Evolutionary conservation across 2,113 vertebrate genomes (phyloP), one percentile per base, ranked within the genome.

Genomic region (Pardalotus punctatus): DNA sequence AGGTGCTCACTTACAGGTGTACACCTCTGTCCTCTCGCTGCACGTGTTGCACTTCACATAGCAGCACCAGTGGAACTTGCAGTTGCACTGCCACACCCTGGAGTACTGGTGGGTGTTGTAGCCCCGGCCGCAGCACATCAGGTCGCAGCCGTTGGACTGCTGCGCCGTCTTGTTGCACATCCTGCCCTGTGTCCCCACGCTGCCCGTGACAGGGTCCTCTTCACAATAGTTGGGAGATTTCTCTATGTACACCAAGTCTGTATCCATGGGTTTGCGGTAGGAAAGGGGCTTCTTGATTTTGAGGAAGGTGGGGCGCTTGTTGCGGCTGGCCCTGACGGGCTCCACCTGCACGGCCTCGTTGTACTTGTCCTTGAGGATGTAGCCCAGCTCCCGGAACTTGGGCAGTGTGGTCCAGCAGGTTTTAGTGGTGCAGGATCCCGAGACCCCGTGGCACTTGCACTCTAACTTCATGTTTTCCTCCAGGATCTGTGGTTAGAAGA

Each of bases 71-170:
- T 99, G 98, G 96, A 99, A 99, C 95, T 99, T 99, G 97, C 99
- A 99, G 98, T 99, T 99, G 98, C 99, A 99, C 97, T 99, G 99
- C 99, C 99, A 99, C 51, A 99, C 99, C 1, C 99, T 97, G 1
- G 99, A 99, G 88, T 99, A 99, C 97, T 99, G 99, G 97, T 99
- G 99, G 0, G 99, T 99, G 96, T 99, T 99, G 98, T 99, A 99
- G 57, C 99, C 99, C 0, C 99, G 98, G 5, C 99, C 99, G 1
- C 99, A 99, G 98, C 99, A 99, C 99, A 99, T 99, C 88, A 99
- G 96, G 93, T 99, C 99, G 2, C 99, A 99, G 97, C 99, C 98
- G 0, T 98, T 99, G 92, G 98, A 98, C 96, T 99, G 99, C 65
- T 98, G 99, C n/a, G 98, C 98, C 1, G 99, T 99, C 98, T 99